A percentile compares a stretch with the other conserved stretches of the same genome.
phyloP scores from a whole-genome alignment of 2,113 vertebrate genomes.

The Hippocampus abdominalis region DNA sequence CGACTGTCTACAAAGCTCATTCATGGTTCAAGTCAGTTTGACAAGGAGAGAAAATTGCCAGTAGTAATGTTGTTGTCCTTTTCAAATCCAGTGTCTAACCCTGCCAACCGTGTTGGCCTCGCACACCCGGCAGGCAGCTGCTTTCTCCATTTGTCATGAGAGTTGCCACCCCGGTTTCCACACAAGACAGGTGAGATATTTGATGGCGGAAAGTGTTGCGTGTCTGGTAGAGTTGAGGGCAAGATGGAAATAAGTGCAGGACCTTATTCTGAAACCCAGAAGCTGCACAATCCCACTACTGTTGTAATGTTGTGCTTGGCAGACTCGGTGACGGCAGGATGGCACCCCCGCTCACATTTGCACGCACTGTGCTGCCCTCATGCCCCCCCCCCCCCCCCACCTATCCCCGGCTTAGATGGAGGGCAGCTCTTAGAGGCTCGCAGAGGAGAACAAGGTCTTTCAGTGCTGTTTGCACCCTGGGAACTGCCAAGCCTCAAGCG shows the following conservation, averaged over 20 bases:
- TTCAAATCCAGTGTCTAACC: slow-evolving; percentile 22
- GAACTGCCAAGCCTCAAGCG: slow-evolving; percentile 52
- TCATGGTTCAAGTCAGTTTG: slow-evolving; percentile 11
- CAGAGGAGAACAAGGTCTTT: slow-evolving; percentile 62
- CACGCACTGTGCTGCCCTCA: slow-evolving; percentile 28
- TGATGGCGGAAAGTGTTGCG: slow-evolving; percentile 27
- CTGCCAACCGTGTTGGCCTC: slow-evolving; percentile 20
- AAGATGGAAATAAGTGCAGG: slow-evolving; percentile 46
- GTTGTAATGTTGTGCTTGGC: slow-evolving; percentile 69
- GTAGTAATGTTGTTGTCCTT: slow-evolving; percentile 36
- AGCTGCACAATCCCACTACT: slow-evolving; percentile 55
- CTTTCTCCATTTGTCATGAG: background rate
- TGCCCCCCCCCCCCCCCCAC: slow-evolving; percentile 18
- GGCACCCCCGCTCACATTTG: slow-evolving; percentile 26
- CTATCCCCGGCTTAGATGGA: slow-evolving; percentile 28
- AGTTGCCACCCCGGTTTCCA: slow-evolving; percentile 13
- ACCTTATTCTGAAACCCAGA: slow-evolving; percentile 55
- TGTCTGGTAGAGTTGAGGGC: slow-evolving; percentile 26
- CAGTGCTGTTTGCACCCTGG: slow-evolving; percentile 54
- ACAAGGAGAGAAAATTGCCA: slow-evolving; percentile 15
- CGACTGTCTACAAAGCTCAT: slow-evolving; percentile 12
- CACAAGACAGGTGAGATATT: slow-evolving; percentile 45
- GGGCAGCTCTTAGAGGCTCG: slow-evolving; percentile 40
- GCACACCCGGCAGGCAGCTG: slow-evolving; percentile 3
- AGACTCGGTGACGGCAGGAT: slow-evolving; percentile 45